These are phyloP conservation scores for Etheostoma perlongum DNA, from an alignment of 2,797 vertebrate genomes.

Conservation along the genomic window DNA sequence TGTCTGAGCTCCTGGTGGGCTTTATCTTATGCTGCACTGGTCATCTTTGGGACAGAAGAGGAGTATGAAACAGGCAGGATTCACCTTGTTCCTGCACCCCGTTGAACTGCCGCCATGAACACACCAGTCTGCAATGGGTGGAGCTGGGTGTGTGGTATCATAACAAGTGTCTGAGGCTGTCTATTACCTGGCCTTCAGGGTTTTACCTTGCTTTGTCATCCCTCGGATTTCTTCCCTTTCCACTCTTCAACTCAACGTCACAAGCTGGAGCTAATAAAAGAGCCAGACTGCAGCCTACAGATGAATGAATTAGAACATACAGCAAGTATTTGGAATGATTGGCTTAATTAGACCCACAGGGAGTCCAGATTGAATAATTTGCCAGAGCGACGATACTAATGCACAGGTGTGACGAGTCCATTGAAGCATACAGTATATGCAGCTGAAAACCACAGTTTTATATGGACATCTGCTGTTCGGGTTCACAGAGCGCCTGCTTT, in stretches of 20 bases:
- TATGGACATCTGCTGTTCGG: conserved; percentile 38
- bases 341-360: conserved; percentile 75
- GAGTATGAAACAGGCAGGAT: conserved; percentile 15
- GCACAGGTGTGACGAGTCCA: conserved; percentile 67
- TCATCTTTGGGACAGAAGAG: conserved; percentile 41
- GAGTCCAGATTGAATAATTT: conserved; percentile 69
- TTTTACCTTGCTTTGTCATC: conserved; percentile 37
- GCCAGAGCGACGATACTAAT: conserved; percentile 54
- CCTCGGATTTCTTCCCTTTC: conserved; percentile 22
- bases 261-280: conserved; percentile 24
- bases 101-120: conserved; percentile 29
- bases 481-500: conserved; percentile 43
- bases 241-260: conserved; percentile 27
- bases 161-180: conserved; percentile 54
- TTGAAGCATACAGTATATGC: conserved; percentile 43
- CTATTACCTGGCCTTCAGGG: conserved; percentile 41
- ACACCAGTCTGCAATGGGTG: conserved; percentile 29
- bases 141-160: conserved; percentile 34
- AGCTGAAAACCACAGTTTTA: conserved; percentile 51
- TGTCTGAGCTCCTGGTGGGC: conserved; percentile 10
- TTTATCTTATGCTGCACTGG: conserved; percentile 36
- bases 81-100: conserved; percentile 32
- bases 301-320: conserved; percentile 47
- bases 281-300: conserved; percentile 45
- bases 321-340: conserved; percentile 61